Evolutionary conservation across 64 coral and sea anemone species (phyloP).

Genomic region (Platygyra sinensis): DNA sequence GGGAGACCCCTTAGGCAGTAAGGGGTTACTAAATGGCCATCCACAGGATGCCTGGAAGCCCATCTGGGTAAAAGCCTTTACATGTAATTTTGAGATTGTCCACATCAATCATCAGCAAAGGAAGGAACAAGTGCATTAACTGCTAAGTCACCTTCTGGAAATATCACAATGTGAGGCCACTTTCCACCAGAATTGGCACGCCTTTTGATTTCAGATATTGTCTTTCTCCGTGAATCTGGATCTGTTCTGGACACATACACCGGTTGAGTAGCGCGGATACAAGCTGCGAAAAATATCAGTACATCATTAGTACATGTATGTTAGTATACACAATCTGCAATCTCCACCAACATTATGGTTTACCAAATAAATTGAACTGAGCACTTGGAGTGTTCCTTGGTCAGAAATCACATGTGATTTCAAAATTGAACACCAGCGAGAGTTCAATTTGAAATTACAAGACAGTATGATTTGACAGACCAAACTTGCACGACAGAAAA

Average conservation of each 20-base stretch:
- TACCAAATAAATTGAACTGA: too few species aligned
- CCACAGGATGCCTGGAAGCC: too few species aligned
- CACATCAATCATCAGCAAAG: too few species aligned
- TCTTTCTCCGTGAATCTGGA: conserved; percentile 78
- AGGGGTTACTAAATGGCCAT: too few species aligned
- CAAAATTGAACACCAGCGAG: not conserved
- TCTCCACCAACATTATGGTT: not conserved
- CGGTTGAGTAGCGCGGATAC: conserved; percentile 63
- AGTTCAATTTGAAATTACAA: too few species aligned
- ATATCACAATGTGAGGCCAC: conserved; percentile 83
- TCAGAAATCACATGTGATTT: not conserved
- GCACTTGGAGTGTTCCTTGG: not conserved
- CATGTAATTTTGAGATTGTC: too few species aligned
- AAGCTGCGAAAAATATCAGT: conserved; percentile 30
- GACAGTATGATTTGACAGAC: too few species aligned
- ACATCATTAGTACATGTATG: not conserved
- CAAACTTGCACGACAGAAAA: too few species aligned
- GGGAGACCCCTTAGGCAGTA: too few species aligned
- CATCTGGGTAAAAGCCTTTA: too few species aligned
- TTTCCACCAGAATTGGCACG: conserved; percentile 68
- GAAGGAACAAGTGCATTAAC: too few species aligned
- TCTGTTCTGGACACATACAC: conserved; percentile 89
- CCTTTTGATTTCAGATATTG: conserved; percentile 83
- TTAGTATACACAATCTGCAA: not conserved
- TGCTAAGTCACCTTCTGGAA: conserved; percentile 70